Conservation (phyloP, 1,140 invertebrate species). For the Gyrodactylus bullatarudis region DNA sequence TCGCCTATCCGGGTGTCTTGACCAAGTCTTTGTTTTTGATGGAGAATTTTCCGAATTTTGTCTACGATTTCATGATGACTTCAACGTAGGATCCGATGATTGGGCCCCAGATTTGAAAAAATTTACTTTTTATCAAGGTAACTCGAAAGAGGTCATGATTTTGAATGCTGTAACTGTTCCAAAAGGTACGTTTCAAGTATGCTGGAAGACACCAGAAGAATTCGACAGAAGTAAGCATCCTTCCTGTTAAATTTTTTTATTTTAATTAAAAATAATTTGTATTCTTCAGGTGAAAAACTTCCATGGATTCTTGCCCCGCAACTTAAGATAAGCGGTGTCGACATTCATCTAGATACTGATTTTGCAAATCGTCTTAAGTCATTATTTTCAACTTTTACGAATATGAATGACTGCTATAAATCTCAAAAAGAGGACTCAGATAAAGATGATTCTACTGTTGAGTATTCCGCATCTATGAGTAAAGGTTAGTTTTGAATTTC, state of each 20-base stretch:
- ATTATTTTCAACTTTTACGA: slow-evolving; percentile 64
- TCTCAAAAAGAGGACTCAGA: slow-evolving; percentile 12
- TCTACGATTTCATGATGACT: slow-evolving; percentile 67
- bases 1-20: slow-evolving; percentile 13
- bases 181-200: slow-evolving; percentile 86
- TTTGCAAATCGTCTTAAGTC: slow-evolving; percentile 73
- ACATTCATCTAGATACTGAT: slow-evolving; percentile 70
- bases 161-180: slow-evolving; percentile 84
- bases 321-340: slow-evolving; percentile 33
- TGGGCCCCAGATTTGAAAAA: slow-evolving; percentile 46
- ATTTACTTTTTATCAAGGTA: neutral
- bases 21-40: slow-evolving; percentile 6
- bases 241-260: neutral
- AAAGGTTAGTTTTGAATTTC: no score
- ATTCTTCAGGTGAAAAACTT: neutral
- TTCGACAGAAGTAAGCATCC: neutral
- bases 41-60: slow-evolving; percentile 40
- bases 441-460: no score
- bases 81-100: slow-evolving; percentile 69
- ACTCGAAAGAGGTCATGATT: slow-evolving; percentile 31
- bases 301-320: neutral
- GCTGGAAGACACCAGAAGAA: slow-evolving; percentile 34
- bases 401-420: slow-evolving; percentile 30
- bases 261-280: neutral
- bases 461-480: no score